Conservation (phyloP, 2,113 vertebrate species). For the Nothoprocta perdicaria region DNA sequence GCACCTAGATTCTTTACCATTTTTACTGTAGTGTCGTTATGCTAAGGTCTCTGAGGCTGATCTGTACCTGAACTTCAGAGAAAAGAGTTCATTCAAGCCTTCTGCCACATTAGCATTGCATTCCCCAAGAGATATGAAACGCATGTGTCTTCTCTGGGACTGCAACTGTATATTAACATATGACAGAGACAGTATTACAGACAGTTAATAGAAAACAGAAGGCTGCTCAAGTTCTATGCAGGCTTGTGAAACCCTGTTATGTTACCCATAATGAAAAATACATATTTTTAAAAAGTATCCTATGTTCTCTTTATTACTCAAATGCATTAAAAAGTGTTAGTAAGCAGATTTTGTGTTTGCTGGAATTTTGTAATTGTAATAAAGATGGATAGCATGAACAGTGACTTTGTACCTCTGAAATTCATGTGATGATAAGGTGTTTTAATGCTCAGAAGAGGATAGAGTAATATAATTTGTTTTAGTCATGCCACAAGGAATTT, state of each 20-base stretch:
- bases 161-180: background rate
- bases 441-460: background rate
- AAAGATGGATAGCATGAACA: background rate
- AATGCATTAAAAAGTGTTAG: background rate
- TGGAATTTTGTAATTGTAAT: background rate
- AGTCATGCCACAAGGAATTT: background rate
- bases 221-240: background rate
- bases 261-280: background rate
- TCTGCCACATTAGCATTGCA: background rate
- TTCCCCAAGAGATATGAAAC: background rate
- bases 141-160: background rate
- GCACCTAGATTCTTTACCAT: background rate
- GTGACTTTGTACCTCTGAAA: background rate
- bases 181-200: background rate
- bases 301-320: background rate
- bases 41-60: background rate
- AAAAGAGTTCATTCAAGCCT: background rate
- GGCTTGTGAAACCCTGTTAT: background rate
- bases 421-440: background rate
- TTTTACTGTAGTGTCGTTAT: background rate
- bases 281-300: fast-evolving
- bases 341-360: background rate
- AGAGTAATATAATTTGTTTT: background rate
- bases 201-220: background rate
- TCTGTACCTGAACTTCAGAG: background rate